A percentile compares a stretch with the other conserved stretches of the same genome.
Evolutionary conservation across 2,888 invertebrate genomes (phyloP).

Genomic region (Eumacrocentrus americanus): DNA sequence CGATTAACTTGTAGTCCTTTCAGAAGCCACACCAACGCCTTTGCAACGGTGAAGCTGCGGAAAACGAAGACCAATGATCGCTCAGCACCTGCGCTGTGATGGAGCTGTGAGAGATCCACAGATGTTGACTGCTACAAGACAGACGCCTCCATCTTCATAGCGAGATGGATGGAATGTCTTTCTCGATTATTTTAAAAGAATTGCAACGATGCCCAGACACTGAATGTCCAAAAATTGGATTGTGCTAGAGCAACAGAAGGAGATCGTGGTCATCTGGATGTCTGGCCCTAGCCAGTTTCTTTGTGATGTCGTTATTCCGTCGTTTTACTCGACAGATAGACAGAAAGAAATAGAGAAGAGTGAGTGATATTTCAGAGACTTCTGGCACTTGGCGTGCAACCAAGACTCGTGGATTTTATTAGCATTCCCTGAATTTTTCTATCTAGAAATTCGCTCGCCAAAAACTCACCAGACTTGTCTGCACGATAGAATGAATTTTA

Average conservation of each 20-base stretch:
- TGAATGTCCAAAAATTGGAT: too few species aligned
- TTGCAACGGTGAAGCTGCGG: conserved; percentile 87
- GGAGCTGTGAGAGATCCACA: conserved; percentile 28
- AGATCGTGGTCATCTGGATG: conserved; percentile 19
- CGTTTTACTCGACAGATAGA: conserved; percentile 14
- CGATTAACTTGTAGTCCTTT: conserved; percentile 25
- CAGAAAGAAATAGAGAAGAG: neutral
- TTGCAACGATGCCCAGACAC: too few species aligned
- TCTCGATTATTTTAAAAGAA: too few species aligned
- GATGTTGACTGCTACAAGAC: conserved; percentile 11
- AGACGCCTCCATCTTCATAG: conserved; percentile 17
- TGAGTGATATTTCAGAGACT: conserved; percentile 24
- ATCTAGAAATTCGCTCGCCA: conserved; percentile 30
- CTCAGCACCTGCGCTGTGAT: conserved; percentile 73
- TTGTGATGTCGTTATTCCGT: conserved; percentile 28
- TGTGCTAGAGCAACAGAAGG: too few species aligned
- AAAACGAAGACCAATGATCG: conserved; percentile 87
- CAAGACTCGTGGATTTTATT: conserved; percentile 37
- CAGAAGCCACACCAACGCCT: conserved; percentile 81
- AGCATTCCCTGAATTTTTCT: conserved; percentile 33
- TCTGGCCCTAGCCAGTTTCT: conserved; percentile 17
- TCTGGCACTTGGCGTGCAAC: conserved; percentile 36
- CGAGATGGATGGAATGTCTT: conserved; percentile 15
- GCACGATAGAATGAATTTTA: conserved; percentile 1
- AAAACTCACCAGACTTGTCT: conserved; percentile 1